Evolutionary conservation across 2,113 vertebrate species (phyloP), one percentile per base, ranked within the genome.

Genomic region (Marmota flaviventris): DNA sequence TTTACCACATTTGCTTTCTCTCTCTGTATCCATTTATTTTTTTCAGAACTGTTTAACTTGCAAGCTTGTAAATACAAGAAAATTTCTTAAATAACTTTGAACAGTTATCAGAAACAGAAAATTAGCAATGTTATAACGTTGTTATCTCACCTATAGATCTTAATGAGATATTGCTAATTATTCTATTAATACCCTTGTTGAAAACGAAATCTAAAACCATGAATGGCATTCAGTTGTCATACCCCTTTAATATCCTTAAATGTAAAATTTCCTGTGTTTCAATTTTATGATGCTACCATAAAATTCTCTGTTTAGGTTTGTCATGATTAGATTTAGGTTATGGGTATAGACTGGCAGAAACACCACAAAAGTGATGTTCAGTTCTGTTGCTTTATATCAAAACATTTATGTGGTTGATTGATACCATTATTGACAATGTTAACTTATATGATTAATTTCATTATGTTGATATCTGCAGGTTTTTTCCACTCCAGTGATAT

Each of bases 151-250:
- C 14, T 82, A 5, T 29, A 91, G 61, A 72, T 17, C 9, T 91
- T 89, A 86, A 48, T 94, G 51, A 79, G 61, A 27, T 91, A 94
- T 91, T 89, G 8, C 20, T 72, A 76, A 27, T 93, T 85, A 85
- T 86, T 95, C 27, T 85, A 29, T 32, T 93, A n/a, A 67, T 67
- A 2, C 2, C 2, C 18, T 94, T 89, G 78, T 56, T 88, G 13
- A 11, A 56, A 83, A 92, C 76, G 56, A 61, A 91, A 86, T 81
- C 63, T n/a, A 70, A 86, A 27, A 76, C 89, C 56, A 65, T 45
- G 4, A 89, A 86, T 91, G 92, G 2, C 4, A 27, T 75, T 88
- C 34, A 81, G 0, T 83, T 76, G 8, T 58, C 20, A 4, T 85
- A 51, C 79, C 78, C 81, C n/a, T 86, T 85, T 63, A 63, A 14